Conservation (phyloP, 2,113 vertebrate genomes). For the Anseranas semipalmata region DNA sequence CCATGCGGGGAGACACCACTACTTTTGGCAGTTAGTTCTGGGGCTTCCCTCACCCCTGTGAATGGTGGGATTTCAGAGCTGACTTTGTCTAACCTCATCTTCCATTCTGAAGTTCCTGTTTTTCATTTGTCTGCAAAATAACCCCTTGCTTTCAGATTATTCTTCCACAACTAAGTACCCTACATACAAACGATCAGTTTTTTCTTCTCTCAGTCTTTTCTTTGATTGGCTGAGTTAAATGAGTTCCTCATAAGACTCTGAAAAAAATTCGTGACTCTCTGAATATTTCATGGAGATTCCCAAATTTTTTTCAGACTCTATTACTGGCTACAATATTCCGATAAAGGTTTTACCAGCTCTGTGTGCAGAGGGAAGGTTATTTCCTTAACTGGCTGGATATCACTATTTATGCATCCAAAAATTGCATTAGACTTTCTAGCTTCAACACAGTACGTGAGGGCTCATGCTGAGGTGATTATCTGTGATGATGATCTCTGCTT, state of each 20-base stretch:
- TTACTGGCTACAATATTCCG: neutral
- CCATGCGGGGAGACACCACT: accelerated
- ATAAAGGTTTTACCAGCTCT: neutral
- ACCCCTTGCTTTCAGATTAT: neutral
- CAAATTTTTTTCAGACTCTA: neutral
- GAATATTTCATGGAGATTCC: neutral
- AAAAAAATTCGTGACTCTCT: neutral
- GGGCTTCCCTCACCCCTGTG: neutral
- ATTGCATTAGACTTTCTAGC: neutral
- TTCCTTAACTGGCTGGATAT: neutral
- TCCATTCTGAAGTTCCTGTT: neutral
- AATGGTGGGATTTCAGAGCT: neutral
- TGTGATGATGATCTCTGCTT: neutral
- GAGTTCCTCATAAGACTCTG: neutral
- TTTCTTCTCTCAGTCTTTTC: neutral
- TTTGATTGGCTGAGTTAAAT: neutral
- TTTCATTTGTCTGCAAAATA: neutral
- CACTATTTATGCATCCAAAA: neutral
- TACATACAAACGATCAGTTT: neutral
- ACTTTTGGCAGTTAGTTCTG: neutral
- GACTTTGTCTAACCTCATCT: neutral
- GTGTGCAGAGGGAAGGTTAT: neutral
- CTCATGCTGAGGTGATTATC: neutral
- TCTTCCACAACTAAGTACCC: neutral
- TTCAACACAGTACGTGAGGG: neutral